Conservation (phyloP, 2,113 vertebrate species). For the Scortum barcoo region DNA sequence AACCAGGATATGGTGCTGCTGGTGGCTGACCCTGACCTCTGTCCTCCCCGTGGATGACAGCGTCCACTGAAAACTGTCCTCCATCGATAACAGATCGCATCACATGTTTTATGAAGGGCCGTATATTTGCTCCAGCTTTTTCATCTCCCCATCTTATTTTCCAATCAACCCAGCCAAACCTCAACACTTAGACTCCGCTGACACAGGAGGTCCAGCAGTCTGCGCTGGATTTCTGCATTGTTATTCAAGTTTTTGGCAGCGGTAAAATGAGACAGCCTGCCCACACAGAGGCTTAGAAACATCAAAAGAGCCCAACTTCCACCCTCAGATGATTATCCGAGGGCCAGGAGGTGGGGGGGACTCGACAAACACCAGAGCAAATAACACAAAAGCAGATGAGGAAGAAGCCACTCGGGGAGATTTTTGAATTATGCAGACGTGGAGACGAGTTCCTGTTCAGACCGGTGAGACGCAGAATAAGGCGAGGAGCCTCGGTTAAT, state of each 20-base stretch:
- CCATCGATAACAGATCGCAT: constrained; percentile 56
- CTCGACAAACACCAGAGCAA: constrained; percentile 16
- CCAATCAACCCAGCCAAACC: neutral
- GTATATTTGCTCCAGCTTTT: constrained; percentile 9
- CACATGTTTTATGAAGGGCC: constrained; percentile 26
- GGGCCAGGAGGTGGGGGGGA: constrained; percentile 12
- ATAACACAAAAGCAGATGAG: constrained; percentile 62
- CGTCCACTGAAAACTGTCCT: constrained; percentile 21
- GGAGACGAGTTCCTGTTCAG: constrained; percentile 48
- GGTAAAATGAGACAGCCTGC: constrained; percentile 40
- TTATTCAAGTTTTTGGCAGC: constrained; percentile 45
- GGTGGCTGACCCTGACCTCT: constrained; percentile 46
- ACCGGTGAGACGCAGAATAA: constrained; percentile 34
- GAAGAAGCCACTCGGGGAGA: constrained; percentile 38
- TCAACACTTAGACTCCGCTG: neutral
- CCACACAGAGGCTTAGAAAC: constrained; percentile 50
- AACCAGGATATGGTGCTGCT: neutral
- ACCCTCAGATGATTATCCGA: constrained; percentile 47
- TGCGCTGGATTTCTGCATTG: constrained; percentile 55
- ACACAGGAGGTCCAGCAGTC: constrained; percentile 37
- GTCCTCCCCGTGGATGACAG: constrained; percentile 22
- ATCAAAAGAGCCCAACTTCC: constrained; percentile 51
- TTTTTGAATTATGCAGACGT: constrained; percentile 61
- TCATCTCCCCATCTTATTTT: neutral
- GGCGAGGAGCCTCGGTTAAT: constrained; percentile 63